Conservation (phyloP, 2,888 invertebrate species). For the Lymantria dispar region DNA sequence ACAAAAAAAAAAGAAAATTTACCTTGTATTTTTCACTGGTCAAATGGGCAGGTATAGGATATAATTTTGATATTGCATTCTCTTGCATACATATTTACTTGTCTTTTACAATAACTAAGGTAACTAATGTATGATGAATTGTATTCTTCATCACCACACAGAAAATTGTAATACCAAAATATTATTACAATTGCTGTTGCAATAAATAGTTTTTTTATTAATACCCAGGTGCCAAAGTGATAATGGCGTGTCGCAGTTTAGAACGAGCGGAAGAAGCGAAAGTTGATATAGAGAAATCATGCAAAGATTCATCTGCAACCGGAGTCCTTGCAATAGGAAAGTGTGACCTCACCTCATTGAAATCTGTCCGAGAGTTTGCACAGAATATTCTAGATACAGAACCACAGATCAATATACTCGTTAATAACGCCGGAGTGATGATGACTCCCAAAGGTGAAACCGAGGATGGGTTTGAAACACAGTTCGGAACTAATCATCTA, state of each 20-base stretch:
- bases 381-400: constrained; percentile 79
- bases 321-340: constrained; percentile 75
- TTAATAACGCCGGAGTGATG: constrained; percentile 90
- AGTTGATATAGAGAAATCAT: constrained; percentile 71
- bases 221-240: constrained; percentile 77
- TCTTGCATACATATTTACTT: too few species aligned
- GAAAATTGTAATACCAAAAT: too few species aligned
- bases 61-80: too few species aligned
- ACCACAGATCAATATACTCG: constrained; percentile 83
- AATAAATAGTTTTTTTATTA: neutral
- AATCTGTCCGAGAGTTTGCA: constrained; percentile 84
- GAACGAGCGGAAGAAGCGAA: constrained; percentile 82
- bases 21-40: too few species aligned
- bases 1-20: too few species aligned
- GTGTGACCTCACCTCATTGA: constrained; percentile 83
- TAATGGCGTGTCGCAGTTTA: constrained; percentile 80
- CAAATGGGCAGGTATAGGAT: too few species aligned
- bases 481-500: constrained; percentile 87
- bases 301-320: constrained; percentile 57
- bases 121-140: too few species aligned
- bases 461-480: constrained; percentile 87
- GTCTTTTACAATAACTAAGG: too few species aligned
- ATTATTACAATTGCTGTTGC: too few species aligned
- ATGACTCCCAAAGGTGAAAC: constrained; percentile 85
- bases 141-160: too few species aligned